Conservation (phyloP, 2,113 vertebrate species). For the Oryzias melastigma region DNA sequence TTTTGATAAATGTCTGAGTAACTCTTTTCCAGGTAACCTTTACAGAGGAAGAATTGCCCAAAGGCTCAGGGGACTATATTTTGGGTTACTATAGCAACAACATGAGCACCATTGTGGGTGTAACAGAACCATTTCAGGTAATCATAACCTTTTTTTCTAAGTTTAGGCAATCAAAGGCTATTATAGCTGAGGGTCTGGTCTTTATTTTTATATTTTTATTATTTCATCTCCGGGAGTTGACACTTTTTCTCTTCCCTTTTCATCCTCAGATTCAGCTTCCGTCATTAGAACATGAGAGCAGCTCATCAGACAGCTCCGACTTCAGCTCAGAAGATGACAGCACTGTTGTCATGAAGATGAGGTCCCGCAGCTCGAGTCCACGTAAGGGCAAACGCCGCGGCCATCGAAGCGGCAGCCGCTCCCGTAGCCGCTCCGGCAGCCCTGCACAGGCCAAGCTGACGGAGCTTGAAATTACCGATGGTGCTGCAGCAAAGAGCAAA, state of each 20-base stretch:
- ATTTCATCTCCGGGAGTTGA: not conserved
- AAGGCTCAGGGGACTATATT: conserved; percentile 90
- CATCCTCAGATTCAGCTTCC: conserved; percentile 85
- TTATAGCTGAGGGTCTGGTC: conserved; percentile 3
- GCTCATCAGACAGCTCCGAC: conserved; percentile 85
- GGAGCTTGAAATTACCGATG: conserved; percentile 69
- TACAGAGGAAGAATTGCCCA: conserved; percentile 88
- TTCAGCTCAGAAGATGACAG: conserved; percentile 89
- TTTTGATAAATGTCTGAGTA: conserved; percentile 27
- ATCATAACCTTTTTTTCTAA: conserved; percentile 34
- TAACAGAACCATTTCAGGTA: conserved; percentile 96
- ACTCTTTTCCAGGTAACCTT: conserved; percentile 82
- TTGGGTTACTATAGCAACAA: conserved; percentile 92
- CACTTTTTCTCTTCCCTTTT: not conserved
- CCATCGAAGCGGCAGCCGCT: conserved; percentile 72
- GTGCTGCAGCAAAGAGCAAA: not conserved
- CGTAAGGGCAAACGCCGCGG: conserved; percentile 78
- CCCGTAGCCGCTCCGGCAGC: conserved; percentile 67
- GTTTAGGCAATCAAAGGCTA: conserved; percentile 5
- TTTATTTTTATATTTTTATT: not conserved
- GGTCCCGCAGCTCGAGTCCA: conserved; percentile 88
- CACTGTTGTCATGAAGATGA: conserved; percentile 82
- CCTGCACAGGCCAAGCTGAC: conserved; percentile 79
- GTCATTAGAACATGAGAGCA: conserved; percentile 73
- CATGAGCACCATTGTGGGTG: conserved; percentile 84